Base-by-base conservation (phyloP, 2,113 vertebrate species). In the Herpailurus yagouaroundi region DNA sequence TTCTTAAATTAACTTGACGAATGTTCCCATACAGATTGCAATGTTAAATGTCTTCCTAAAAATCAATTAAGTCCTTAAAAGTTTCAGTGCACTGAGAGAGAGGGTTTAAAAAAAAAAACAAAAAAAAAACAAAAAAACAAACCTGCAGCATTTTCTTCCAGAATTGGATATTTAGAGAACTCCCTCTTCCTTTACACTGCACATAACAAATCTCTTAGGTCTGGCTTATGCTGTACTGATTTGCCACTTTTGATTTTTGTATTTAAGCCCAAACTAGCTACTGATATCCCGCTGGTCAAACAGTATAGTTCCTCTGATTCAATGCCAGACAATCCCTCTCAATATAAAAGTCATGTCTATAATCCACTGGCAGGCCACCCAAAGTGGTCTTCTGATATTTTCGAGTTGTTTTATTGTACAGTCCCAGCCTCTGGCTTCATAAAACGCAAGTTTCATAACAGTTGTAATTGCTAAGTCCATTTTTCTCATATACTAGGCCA, bases 311-410 rank as follows among this genome's bases (percentile, higher is more conserved):
- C 89, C 68, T 97, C 41, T 90, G 76, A 96, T 93, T 90, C 74
- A 89, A 50, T 45, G 52, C 71, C 94, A 98, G 95, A 84, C 97
- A 97, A 83, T 90, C 7, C 36, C 69, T 96, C 98, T 97, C 95
- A 77, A 66, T 85, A 96, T 89, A 97, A 97, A 93, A 96, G 88
- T 89, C 95, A 55, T n/a, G 93, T 98, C 95, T 97, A 52, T 95
- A 96, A 97, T 86, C 48, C 69, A 97, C 68, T 48, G 92, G 77
- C 80, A 94, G 74, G 71, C 63, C 92, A 97, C 88, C 79, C 83
- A 94, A 97, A 95, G 89, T 80, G 96, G 66, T 96, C 76, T 97
- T 98, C 91, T 97, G 92, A 89, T 97, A 94, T 95, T 98, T 97
- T 90, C 48, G 76, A 97, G 68, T 96, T 97, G 79, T 97, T 94